Conservation (phyloP, 2,797 vertebrate species). For the Argyrosomus regius region DNA sequence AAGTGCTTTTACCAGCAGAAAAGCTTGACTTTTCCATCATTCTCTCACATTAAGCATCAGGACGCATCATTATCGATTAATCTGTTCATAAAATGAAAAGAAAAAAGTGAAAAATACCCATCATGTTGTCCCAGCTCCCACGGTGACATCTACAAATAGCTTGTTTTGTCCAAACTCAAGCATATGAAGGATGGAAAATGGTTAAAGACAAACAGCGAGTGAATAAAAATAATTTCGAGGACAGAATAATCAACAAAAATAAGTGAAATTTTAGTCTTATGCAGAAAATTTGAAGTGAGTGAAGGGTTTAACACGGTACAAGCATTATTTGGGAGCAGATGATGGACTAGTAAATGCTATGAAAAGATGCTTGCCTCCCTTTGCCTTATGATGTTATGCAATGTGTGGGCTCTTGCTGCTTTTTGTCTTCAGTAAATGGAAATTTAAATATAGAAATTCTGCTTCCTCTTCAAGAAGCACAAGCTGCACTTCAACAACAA, state of each 20-base stretch:
- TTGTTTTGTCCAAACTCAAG: background rate
- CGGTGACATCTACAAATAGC: too few species aligned
- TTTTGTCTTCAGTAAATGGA: constrained; percentile 62
- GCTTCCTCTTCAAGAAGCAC: constrained; percentile 54
- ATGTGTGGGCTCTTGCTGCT: constrained; percentile 45
- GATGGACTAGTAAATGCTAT: constrained; percentile 25
- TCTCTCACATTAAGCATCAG: background rate
- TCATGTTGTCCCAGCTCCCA: background rate
- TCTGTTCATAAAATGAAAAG: background rate
- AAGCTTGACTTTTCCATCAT: background rate
- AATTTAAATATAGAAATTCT: constrained; percentile 74
- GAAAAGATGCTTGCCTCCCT: constrained; percentile 34
- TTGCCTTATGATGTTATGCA: constrained; percentile 43
- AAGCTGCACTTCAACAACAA: constrained; percentile 37
- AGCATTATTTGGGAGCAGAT: constrained; percentile 1
- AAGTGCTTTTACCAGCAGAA: constrained; percentile 1
- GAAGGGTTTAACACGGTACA: background rate
- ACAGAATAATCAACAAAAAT: background rate
- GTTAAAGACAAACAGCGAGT: background rate
- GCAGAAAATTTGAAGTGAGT: background rate
- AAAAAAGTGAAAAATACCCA: background rate
- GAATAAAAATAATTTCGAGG: background rate
- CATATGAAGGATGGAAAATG: background rate
- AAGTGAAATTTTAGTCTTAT: background rate
- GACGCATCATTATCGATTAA: background rate